Conservation (phyloP, 1,140 invertebrate genomes). For the Zaprionus lachaisei region DNA sequence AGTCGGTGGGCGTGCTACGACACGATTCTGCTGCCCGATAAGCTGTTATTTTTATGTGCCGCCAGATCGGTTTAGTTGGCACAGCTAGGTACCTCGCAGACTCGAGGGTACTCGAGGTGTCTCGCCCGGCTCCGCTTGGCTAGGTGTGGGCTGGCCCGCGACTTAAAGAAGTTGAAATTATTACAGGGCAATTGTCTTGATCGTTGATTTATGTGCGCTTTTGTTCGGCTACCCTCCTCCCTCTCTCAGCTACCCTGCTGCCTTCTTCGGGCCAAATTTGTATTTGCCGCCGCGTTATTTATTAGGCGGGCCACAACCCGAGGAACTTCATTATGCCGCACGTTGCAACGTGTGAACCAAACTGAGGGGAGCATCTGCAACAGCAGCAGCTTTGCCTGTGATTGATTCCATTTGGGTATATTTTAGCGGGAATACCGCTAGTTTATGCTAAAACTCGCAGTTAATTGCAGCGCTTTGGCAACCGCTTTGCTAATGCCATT, state of each 20-base stretch:
- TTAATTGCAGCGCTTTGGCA: constrained; percentile 9
- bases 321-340: constrained; percentile 59
- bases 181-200: constrained; percentile 81
- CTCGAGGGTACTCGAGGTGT: neutral
- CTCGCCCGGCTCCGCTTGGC: constrained; percentile 6
- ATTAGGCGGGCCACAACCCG: constrained; percentile 42
- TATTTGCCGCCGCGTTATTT: constrained; percentile 54
- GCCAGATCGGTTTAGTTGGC: constrained; percentile 51
- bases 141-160: constrained; percentile 69
- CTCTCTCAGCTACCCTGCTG: neutral
- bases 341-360: neutral
- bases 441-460: constrained; percentile 8
- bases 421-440: neutral
- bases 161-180: constrained; percentile 82
- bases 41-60: constrained; percentile 80
- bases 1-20: constrained; percentile 77
- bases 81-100: neutral
- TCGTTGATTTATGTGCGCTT: constrained; percentile 80
- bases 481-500: constrained; percentile 1
- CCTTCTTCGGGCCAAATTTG: constrained; percentile 57
- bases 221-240: constrained; percentile 59
- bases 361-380: neutral
- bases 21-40: constrained; percentile 76
- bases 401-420: neutral
- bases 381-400: neutral